A percentile compares a stretch with the other conserved stretches of the same genome.
Evolutionary conservation across 2,888 invertebrate species (phyloP).

Genomic region (Sarcophaga caerulescens): DNA sequence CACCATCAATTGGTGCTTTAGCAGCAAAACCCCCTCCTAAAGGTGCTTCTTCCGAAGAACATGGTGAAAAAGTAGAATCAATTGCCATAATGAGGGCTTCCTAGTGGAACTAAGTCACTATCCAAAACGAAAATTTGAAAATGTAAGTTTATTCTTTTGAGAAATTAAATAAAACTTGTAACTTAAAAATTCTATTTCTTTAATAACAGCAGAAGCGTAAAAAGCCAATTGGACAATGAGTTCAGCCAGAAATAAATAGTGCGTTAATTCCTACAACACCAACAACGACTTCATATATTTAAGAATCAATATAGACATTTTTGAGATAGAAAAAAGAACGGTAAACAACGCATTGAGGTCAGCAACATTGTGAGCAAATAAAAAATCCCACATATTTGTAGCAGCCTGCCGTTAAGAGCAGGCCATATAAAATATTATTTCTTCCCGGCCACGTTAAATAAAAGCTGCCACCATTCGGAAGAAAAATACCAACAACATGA

Average conservation of each 20-base stretch:
- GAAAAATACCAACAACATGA: conserved; percentile 83
- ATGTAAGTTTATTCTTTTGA: background rate
- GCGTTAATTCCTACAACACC: background rate
- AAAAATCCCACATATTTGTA: background rate
- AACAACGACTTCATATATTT: conserved; percentile 18
- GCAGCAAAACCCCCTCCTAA: conserved; percentile 44
- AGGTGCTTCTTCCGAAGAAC: conserved; percentile 47
- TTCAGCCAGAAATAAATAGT: conserved; percentile 11
- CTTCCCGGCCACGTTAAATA: conserved; percentile 67
- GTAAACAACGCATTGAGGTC: background rate
- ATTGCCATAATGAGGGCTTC: conserved; percentile 47
- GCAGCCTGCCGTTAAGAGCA: conserved; percentile 59
- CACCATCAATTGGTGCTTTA: conserved; percentile 57
- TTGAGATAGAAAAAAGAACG: background rate
- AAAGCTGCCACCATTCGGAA: conserved; percentile 80
- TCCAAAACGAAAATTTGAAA: background rate
- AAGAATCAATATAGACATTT: conserved; percentile 7
- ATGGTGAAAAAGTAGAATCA: conserved; percentile 34
- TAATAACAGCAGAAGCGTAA: conserved; percentile 22
- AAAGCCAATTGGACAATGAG: conserved; percentile 8
- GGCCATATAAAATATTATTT: conserved; percentile 51
- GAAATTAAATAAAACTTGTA: background rate
- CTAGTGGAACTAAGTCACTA: background rate
- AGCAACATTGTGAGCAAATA: background rate
- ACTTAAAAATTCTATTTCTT: background rate